phyloP scores from a whole-genome alignment of 2,113 vertebrate genomes.

The Chaenogobius annularis region DNA sequence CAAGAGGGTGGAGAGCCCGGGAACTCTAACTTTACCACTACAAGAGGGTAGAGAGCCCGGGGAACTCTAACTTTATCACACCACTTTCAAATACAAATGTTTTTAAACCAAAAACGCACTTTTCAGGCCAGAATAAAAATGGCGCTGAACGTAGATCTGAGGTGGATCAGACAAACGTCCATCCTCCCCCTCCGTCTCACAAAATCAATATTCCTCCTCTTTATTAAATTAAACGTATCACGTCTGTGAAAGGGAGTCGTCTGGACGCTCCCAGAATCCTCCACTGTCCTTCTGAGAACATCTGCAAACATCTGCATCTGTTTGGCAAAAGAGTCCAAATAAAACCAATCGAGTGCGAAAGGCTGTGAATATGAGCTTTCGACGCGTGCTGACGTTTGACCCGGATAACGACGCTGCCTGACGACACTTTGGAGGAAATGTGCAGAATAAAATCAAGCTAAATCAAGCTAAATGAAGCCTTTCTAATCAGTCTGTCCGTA shows the following conservation, averaged over 20 bases:
- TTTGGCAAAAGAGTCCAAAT: too few species aligned
- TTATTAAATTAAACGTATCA: slow-evolving; percentile 69
- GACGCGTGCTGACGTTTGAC: too few species aligned
- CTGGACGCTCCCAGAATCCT: slow-evolving; percentile 53
- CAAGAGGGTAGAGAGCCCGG: neutral
- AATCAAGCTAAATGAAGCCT: too few species aligned
- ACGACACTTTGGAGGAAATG: neutral
- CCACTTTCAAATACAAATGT: too few species aligned
- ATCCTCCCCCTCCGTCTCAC: slow-evolving; percentile 56
- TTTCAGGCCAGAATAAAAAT: too few species aligned
- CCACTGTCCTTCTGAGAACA: slow-evolving; percentile 18
- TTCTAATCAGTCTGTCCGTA: too few species aligned
- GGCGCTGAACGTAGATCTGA: neutral
- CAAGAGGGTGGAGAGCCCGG: neutral
- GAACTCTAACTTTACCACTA: neutral
- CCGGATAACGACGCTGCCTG: too few species aligned
- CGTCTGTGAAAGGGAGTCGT: slow-evolving; percentile 64
- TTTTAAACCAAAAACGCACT: too few species aligned
- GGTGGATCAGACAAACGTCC: slow-evolving; percentile 48
- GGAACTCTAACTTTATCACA: neutral
- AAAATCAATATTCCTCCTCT: slow-evolving; percentile 66
- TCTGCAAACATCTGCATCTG: too few species aligned
- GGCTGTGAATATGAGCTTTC: too few species aligned
- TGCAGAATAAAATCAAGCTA: too few species aligned
- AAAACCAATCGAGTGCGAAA: too few species aligned